Conservation (phyloP, 1,140 invertebrate genomes). For the Aphaenogaster ashmeadi region DNA sequence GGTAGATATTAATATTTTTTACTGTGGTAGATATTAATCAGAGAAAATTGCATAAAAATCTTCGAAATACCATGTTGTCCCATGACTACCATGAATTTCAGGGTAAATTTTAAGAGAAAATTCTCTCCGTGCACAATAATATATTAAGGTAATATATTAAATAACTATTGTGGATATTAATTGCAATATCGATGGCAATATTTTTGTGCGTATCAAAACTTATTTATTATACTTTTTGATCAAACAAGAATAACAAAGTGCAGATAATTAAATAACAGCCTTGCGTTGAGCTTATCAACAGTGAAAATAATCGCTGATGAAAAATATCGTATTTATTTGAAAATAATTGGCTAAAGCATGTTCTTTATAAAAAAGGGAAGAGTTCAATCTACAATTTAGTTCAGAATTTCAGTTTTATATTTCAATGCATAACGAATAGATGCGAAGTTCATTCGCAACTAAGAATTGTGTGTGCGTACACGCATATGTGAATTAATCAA, state of each 20-base stretch:
- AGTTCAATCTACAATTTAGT: constrained; percentile 12
- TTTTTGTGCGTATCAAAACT: not conserved
- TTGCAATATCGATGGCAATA: not conserved
- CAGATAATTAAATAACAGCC: constrained; percentile 28
- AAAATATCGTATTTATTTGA: constrained; percentile 17
- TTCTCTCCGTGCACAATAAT: too few species aligned
- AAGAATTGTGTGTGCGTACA: not conserved
- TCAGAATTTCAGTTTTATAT: not conserved
- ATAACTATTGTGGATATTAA: not conserved
- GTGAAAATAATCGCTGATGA: constrained; percentile 18
- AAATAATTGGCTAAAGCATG: constrained; percentile 30
- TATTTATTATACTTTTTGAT: constrained; percentile 11
- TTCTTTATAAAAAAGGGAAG: not conserved
- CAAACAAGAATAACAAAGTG: not conserved
- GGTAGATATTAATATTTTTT: too few species aligned
- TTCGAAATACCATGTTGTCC: too few species aligned
- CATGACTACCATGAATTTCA: too few species aligned
- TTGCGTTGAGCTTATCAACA: not conserved
- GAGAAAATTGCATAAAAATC: too few species aligned
- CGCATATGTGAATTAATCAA: not conserved
- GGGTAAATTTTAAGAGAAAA: too few species aligned
- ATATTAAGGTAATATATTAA: not conserved
- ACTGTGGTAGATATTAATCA: too few species aligned
- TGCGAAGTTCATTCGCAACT: not conserved
- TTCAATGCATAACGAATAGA: not conserved